Evolutionary conservation across 2,888 invertebrate genomes (phyloP), one percentile per base, ranked within the genome.

Genomic region (Actias luna): DNA sequence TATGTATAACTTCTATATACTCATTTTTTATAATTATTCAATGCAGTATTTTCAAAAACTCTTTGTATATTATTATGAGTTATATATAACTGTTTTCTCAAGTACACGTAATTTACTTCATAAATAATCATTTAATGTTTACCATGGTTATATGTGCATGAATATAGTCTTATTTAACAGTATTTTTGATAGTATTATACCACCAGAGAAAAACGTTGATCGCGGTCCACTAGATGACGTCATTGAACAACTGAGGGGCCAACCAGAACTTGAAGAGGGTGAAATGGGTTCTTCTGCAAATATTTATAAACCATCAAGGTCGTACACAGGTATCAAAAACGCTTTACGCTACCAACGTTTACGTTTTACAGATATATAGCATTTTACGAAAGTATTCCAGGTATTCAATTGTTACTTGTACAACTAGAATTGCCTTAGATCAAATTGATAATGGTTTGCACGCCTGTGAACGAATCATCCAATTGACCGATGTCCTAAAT

Each of bases 241-340:
- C 0, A 84, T 89, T 35, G 93, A 93, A 68, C 90, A 92, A 73
- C 76, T 89, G 0, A 82, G 90, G 25, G 88, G 92, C 0, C 93
- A 92, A 64, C 92, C 93, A 4, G 92, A 93, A 71, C 74, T 92
- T 14, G 93, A 92, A 67, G 93, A 93, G 72, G 92, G 83, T 12
- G 92, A 92, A 69, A 90, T 89, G 85, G 85, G 82, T 5, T 83
- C 88, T 1, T 82, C 89, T 1, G 88, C 84, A 10, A 83, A 85
- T 64, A 67, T 86, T 57, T 91, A 86, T 68, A 92, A 92, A 64
- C 87, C 85, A 12, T 69, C 83, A 1, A 80, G 72, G 63, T 78
- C 81, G 12, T 87, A 87, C 58, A 78, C 84, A 75, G 92, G 93
- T 86, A 76, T 10, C 8, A 8, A 5, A 25, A 35, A 42, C 18